Evolutionary conservation across 2,113 vertebrate genomes (phyloP).

Genomic region (Acinonyx jubatus): DNA sequence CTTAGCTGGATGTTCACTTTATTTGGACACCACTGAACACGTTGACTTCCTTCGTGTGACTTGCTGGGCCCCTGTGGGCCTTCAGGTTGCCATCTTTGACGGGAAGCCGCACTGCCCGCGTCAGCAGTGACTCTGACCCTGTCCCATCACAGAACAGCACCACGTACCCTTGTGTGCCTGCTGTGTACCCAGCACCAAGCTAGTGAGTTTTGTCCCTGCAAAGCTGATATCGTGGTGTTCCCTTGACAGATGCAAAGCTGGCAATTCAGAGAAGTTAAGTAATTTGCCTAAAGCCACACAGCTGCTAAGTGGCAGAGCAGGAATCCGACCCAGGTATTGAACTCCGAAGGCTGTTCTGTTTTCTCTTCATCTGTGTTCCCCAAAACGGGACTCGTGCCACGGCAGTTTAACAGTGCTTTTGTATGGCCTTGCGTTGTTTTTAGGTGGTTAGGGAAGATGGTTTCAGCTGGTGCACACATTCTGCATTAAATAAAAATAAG

Average conservation of each 20-base stretch:
- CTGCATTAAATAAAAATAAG: neutral
- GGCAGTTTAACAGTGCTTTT: neutral
- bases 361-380: neutral
- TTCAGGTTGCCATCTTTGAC: neutral
- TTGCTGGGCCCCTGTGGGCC: neutral
- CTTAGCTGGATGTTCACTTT: neutral
- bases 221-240: neutral
- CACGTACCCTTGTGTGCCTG: neutral
- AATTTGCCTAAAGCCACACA: neutral
- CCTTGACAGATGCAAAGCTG: neutral
- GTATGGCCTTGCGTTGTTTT: neutral
- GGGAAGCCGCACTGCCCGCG: neutral
- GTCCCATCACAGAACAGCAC: neutral
- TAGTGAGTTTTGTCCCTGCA: neutral
- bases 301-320: neutral
- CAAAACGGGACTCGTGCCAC: no score
- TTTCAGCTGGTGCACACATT: neutral
- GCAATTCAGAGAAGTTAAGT: neutral
- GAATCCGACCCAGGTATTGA: neutral
- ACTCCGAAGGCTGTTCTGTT: neutral
- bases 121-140: neutral
- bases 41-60: neutral
- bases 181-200: neutral
- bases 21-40: neutral
- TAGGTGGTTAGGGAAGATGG: neutral